Evolutionary conservation across 2,113 vertebrate species (phyloP).

Genomic region (Muscicapa adusta): DNA sequence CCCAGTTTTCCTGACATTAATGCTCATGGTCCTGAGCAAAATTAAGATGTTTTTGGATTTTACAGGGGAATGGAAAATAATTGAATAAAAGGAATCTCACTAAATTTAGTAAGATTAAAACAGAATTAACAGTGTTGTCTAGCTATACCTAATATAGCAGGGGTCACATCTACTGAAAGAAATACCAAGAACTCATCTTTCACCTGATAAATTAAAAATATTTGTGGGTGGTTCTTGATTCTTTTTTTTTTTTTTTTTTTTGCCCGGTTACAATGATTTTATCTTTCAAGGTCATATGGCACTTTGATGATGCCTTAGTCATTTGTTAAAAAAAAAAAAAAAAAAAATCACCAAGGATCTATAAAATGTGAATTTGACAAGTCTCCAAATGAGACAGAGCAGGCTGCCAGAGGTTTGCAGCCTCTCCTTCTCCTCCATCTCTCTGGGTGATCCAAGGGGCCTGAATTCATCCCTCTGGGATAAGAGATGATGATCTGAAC

Average conservation of each 20-base stretch:
- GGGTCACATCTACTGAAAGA: not conserved
- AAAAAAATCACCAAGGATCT: not conserved
- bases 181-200: not conserved
- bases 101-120: not conserved
- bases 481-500: not conserved
- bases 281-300: not conserved
- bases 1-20: not conserved
- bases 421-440: not conserved
- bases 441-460: not conserved
- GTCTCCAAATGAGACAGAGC: not conserved
- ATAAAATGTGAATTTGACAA: not conserved
- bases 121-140: not conserved
- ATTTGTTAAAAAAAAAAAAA: not conserved
- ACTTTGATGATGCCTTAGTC: not conserved
- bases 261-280: not conserved
- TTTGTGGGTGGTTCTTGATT: not conserved
- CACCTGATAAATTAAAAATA: not conserved
- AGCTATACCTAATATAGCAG: not conserved
- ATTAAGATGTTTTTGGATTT: not conserved
- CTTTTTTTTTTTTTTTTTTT: not conserved
- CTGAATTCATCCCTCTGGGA: not conserved
- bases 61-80: not conserved
- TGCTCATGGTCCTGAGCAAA: not conserved
- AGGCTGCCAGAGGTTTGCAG: not conserved
- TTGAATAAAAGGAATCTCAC: not conserved